A percentile compares a stretch with the other conserved stretches of the same genome.
These are phyloP conservation scores for Diplogasteroides magnus DNA, from an alignment of 1,140 invertebrate species.

Conservation along the genomic window DNA sequence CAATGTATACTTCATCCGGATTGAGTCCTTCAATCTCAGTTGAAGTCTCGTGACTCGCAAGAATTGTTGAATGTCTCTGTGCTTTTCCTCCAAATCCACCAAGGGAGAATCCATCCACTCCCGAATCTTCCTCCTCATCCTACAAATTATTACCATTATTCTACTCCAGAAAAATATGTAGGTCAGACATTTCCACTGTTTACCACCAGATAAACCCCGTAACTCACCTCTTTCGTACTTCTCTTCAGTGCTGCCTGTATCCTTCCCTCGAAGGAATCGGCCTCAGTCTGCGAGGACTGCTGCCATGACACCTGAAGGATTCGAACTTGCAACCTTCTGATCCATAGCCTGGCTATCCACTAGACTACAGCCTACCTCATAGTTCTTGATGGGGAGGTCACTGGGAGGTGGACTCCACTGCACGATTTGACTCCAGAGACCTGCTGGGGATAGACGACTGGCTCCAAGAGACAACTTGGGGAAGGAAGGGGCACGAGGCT, in stretches of 20 bases:
- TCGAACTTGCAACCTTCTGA: too few species aligned
- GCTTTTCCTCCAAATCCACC: conserved; percentile 19
- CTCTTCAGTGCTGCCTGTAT: conserved; percentile 26
- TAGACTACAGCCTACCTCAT: conserved; percentile 28
- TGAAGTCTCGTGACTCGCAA: conserved; percentile 13
- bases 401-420: conserved; percentile 43
- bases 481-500: conserved; percentile 40
- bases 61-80: conserved; percentile 26
- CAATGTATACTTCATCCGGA: conserved; percentile 41
- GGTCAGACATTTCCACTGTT: too few species aligned
- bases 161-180: background rate
- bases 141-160: background rate
- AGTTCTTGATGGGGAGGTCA: conserved; percentile 47
- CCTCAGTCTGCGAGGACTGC: conserved; percentile 12
- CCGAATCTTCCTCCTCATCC: conserved; percentile 13
- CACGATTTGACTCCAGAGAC: conserved; percentile 29
- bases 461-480: conserved; percentile 37
- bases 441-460: conserved; percentile 8
- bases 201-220: too few species aligned
- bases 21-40: conserved; percentile 18
- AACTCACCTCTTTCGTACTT: conserved; percentile 31
- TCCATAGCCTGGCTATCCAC: too few species aligned
- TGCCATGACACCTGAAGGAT: conserved; percentile 30
- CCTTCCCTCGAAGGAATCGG: conserved; percentile 28
- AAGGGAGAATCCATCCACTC: conserved; percentile 3